Percentiles rank a stretch among this genome's conserved stretches.
phyloP scores from a whole-genome alignment of 1,140 invertebrate genomes.

The Diachasmimorpha longicaudata region DNA sequence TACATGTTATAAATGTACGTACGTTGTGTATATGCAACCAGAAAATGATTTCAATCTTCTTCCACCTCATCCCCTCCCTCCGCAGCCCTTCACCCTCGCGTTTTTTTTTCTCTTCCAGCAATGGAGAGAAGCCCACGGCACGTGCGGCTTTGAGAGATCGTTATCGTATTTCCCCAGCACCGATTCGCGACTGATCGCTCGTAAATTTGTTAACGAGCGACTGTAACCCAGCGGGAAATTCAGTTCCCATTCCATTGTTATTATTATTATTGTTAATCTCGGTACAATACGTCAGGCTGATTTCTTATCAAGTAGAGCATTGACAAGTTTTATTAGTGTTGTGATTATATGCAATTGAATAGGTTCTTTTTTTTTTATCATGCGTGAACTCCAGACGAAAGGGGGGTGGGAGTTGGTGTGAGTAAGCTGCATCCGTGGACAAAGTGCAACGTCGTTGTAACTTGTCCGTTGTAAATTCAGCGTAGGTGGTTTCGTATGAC shows the following conservation, averaged over 20 bases:
- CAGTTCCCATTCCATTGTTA: background rate
- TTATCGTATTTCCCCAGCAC: conserved; percentile 13
- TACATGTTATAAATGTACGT: background rate
- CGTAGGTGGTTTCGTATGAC: conserved; percentile 1
- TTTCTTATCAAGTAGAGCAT: background rate
- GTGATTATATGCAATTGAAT: background rate
- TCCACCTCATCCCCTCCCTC: background rate
- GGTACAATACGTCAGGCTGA: background rate
- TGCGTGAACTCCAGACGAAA: background rate
- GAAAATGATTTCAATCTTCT: background rate
- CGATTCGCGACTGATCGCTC: conserved; percentile 2
- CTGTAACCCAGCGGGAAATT: background rate
- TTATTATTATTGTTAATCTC: background rate
- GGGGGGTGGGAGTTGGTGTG: background rate
- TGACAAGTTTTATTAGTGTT: background rate
- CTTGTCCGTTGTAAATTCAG: background rate
- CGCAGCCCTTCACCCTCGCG: too few species aligned
- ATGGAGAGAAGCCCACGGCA: background rate
- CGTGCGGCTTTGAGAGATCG: conserved; percentile 13
- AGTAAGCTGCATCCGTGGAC: conserved; percentile 1
- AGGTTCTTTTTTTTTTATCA: background rate
- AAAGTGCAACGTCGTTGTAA: background rate
- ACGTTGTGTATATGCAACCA: background rate
- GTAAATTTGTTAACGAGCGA: conserved; percentile 21
- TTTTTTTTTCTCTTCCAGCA: background rate